These are phyloP conservation scores for Muntiacus muntjak DNA, from an alignment of 2,113 vertebrate genomes.

Conservation along the genomic window DNA sequence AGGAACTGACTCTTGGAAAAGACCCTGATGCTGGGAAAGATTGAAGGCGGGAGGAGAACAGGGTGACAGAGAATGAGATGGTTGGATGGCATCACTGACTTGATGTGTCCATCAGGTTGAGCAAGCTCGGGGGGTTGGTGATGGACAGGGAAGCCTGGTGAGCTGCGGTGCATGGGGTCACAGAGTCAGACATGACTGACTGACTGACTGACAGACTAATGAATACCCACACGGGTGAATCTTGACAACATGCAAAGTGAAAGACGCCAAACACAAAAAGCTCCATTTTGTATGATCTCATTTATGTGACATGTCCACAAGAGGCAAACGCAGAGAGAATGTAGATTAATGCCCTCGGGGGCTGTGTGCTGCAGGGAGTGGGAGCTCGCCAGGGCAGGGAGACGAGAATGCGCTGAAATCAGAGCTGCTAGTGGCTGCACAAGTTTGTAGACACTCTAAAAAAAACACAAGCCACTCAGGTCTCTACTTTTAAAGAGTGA, in stretches of 20 bases:
- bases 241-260: background rate
- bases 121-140: background rate
- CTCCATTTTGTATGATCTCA: background rate
- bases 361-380: accelerated
- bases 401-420: background rate
- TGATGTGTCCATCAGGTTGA: too few species aligned
- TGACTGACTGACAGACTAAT: background rate
- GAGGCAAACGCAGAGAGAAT: background rate
- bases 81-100: background rate
- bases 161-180: background rate
- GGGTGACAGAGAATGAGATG: background rate
- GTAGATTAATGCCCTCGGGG: background rate
- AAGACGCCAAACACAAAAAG: background rate
- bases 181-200: background rate
- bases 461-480: background rate
- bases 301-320: background rate
- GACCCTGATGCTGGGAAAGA: background rate
- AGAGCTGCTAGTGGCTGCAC: background rate
- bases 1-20: background rate
- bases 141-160: background rate
- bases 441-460: background rate
- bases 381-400: too few species aligned
- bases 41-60: background rate
- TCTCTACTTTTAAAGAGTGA: background rate
- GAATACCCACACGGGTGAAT: background rate